Evolutionary conservation across 1,140 invertebrate genomes (phyloP).

Genomic region (Venustaconcha ellipsiformis): DNA sequence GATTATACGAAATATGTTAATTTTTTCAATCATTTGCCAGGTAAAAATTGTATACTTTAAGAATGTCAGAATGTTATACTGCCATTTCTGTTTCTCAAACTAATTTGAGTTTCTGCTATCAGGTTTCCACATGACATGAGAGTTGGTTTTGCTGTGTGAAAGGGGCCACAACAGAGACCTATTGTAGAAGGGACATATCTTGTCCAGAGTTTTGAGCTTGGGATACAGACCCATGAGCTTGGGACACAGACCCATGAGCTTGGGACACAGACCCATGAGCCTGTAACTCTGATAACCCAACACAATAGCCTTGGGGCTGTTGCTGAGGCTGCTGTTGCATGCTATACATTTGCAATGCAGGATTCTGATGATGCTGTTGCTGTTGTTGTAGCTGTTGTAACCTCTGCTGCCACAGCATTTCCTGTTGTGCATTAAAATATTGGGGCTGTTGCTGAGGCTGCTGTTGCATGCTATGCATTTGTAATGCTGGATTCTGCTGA

Average conservation of each 20-base stretch:
- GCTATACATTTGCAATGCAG: conserved; percentile 2
- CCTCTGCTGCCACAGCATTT: conserved; percentile 36
- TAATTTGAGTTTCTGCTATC: conserved; percentile 45
- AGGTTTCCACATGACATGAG: conserved; percentile 60
- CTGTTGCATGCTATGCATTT: conserved; percentile 22
- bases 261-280: conserved; percentile 31
- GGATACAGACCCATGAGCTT: conserved; percentile 37
- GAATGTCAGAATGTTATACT: background rate
- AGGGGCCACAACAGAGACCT: conserved; percentile 55
- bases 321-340: conserved; percentile 38
- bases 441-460: conserved; percentile 57
- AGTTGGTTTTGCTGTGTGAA: conserved; percentile 62
- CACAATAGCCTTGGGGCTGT: background rate
- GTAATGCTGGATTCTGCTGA: conserved; percentile 45
- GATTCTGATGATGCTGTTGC: background rate
- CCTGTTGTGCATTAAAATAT: conserved; percentile 56
- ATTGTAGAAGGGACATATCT: conserved; percentile 51
- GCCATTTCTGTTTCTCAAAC: background rate
- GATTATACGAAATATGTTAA: too few species aligned
- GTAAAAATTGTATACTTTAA: background rate
- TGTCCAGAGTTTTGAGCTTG: conserved; percentile 48
- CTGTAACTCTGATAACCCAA: conserved; percentile 45
- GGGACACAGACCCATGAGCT: conserved; percentile 34
- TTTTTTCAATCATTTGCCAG: too few species aligned
- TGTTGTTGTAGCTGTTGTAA: conserved; percentile 50